Evolutionary conservation across 1,140 invertebrate species (phyloP).

Genomic region (Gryllus bimaculatus): DNA sequence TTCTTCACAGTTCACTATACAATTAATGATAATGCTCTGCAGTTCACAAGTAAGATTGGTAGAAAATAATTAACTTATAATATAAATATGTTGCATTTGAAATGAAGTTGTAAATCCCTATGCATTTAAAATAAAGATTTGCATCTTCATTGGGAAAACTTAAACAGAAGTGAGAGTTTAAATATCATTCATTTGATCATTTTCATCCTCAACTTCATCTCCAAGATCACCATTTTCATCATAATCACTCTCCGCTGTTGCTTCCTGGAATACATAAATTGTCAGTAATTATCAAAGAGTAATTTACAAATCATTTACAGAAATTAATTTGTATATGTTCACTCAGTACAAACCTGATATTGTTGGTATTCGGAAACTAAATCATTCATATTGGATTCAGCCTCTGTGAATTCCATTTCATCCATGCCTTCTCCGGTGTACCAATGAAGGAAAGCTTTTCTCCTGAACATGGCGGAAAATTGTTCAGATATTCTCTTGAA

Average conservation of each 20-base stretch:
- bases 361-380: slow-evolving; percentile 39
- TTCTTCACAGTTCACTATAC: too few relatives aligned
- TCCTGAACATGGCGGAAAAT: slow-evolving; percentile 63
- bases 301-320: too few relatives aligned
- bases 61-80: too few relatives aligned
- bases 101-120: too few relatives aligned
- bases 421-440: slow-evolving; percentile 71
- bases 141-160: too few relatives aligned
- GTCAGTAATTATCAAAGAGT: too few relatives aligned
- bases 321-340: too few relatives aligned
- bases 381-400: slow-evolving; percentile 53
- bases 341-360: neutral
- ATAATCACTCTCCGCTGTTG: neutral
- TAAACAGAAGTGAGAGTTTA: too few relatives aligned
- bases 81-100: too few relatives aligned
- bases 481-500: slow-evolving; percentile 56
- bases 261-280: neutral
- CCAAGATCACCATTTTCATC: neutral
- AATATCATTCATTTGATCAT: neutral
- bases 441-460: slow-evolving; percentile 71
- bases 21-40: too few relatives aligned
- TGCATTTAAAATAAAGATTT: too few relatives aligned
- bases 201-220: neutral
- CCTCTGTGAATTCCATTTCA: slow-evolving; percentile 47
- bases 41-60: too few relatives aligned